A percentile compares a stretch with the other conserved stretches of the same genome.
phyloP scores from a whole-genome alignment of 2,797 vertebrate species.

The Otolemur crassicaudatus region DNA sequence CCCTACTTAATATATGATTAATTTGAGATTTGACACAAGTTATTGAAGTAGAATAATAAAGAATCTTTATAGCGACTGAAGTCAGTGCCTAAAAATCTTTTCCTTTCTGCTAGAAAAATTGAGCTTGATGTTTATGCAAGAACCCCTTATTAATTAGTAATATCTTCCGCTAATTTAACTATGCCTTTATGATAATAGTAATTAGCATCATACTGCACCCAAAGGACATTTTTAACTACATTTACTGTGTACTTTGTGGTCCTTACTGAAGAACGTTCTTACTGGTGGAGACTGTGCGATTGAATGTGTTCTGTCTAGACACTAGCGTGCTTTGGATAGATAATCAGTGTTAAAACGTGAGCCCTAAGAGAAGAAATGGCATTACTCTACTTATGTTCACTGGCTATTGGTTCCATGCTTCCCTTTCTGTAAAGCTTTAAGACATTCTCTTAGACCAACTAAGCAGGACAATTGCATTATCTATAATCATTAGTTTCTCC shows the following conservation, averaged over 20 bases:
- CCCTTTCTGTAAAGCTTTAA: constrained; percentile 47
- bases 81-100: background rate
- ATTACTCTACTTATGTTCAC: background rate
- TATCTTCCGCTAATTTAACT: background rate
- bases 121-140: background rate
- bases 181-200: background rate
- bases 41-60: background rate
- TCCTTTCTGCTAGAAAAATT: constrained; percentile 24
- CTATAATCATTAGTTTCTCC: constrained; percentile 78
- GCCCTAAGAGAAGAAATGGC: background rate
- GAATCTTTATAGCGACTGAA: background rate
- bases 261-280: background rate
- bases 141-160: background rate
- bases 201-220: background rate
- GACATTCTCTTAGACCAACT: constrained; percentile 54
- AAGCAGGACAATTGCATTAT: constrained; percentile 69
- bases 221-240: background rate
- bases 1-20: background rate
- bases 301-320: background rate
- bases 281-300: background rate
- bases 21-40: background rate
- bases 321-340: background rate
- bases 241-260: background rate
- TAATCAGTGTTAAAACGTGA: background rate
- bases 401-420: background rate